phyloP scores from a whole-genome alignment of 2,113 vertebrate species.

The Centropus unirufus region DNA sequence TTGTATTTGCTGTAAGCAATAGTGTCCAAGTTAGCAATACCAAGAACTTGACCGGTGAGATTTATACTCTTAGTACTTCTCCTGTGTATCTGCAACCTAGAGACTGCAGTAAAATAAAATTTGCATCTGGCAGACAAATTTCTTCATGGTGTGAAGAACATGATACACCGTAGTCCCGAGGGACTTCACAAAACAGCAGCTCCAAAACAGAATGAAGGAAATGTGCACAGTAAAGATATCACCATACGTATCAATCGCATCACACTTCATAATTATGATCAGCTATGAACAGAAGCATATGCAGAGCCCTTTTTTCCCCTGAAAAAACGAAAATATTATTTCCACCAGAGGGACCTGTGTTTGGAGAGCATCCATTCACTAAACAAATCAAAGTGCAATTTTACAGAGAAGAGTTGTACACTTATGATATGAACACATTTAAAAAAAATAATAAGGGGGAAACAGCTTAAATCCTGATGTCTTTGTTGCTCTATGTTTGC shows the following conservation, averaged over 20 bases:
- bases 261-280: background rate
- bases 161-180: background rate
- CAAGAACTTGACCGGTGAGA: background rate
- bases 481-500: background rate
- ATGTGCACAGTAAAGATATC: background rate
- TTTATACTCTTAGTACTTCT: background rate
- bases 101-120: background rate
- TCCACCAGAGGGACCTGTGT: background rate
- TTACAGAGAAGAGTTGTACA: background rate
- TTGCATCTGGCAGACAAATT: background rate
- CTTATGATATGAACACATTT: background rate
- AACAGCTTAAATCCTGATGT: background rate
- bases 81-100: background rate
- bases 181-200: background rate
- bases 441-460: background rate
- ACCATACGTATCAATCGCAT: background rate
- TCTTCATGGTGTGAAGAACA: background rate
- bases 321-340: background rate
- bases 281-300: background rate
- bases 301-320: accelerated
- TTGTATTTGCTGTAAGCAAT: background rate
- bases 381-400: background rate
- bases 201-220: background rate
- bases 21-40: background rate
- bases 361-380: background rate